Base-by-base conservation (phyloP, 2,113 vertebrate species). In the Monarcha castaneiventris region DNA sequence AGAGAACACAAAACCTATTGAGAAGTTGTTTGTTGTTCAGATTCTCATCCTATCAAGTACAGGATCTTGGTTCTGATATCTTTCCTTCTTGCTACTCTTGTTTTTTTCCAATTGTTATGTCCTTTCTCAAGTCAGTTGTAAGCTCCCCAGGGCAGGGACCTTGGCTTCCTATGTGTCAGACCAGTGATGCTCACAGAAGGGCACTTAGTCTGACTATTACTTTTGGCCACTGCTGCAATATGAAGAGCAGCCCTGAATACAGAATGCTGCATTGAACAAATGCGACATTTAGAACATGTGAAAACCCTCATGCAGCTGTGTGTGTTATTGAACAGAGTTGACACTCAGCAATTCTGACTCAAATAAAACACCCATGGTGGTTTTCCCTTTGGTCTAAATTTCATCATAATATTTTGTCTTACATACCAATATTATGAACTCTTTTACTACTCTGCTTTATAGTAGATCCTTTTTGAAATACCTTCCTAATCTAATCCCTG, bases 381-480 rank as follows among this genome's bases (percentile, higher is more conserved):
- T 92, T 96, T 93, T 88, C 71, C 26, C 43, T 90, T 86, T 90
- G 67, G 85, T 90, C 75, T 90, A 90, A 85, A 92, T 80, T 93
- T 97, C 88, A 90, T 80, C 90, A 69, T 82, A 94, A 93, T 90
- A 93, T 94, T 96, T 96, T 93, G 77, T 94, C 66, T 95, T 64
- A 62, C 78, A 93, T 96, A 94, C 87, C 90, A 87, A 51, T 83
- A 95, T 77, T 83, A 91, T 93, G 87, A 96, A 85, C 62, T 79
- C n/a, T 84, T 84, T 64, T 69, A 91, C 59, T 95, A 39, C 75
- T 92, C 61, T 87, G 29, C 43, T 71, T 32, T 74, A 32, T 69
- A 80, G 68, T 68, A 76, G 41, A 66, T 62, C 21, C 32, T 74
- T 85, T 89, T 55, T 69, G 46, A 94, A 95, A 76, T n/a, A 51